Percentiles rank a stretch among this genome's conserved stretches.
Conservation (phyloP, 2,888 invertebrate genomes). For the Acanthococcus lagerstroemiae region DNA sequence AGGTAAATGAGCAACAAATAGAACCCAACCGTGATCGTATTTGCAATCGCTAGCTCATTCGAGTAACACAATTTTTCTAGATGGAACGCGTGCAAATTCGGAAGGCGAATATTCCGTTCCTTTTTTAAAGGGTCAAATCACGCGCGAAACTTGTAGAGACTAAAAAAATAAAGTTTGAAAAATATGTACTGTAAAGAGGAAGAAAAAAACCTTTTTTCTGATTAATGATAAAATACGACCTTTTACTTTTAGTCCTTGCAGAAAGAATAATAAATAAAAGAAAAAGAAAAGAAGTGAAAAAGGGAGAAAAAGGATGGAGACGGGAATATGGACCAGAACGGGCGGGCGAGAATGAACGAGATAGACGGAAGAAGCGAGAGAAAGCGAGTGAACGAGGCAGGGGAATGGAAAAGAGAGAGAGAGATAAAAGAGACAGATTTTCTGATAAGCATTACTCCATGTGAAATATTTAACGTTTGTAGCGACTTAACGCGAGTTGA, state of each 20-base stretch:
- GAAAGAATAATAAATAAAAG: constrained; percentile 22
- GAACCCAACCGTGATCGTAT: too few relatives aligned
- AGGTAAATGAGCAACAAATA: too few relatives aligned
- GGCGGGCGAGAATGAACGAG: constrained; percentile 15
- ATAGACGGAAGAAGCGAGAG: constrained; percentile 19
- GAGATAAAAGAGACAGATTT: constrained; percentile 17
- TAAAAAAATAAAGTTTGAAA: background rate
- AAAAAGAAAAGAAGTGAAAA: constrained; percentile 21
- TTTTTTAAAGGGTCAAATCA: background rate
- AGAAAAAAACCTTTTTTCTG: constrained; percentile 8
- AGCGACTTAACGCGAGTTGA: constrained; percentile 18
- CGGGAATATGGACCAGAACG: constrained; percentile 17
- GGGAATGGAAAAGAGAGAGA: constrained; percentile 11
- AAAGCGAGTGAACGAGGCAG: background rate
- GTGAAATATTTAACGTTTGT: constrained; percentile 17
- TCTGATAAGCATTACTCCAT: constrained; percentile 17
- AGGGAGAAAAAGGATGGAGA: too few relatives aligned
- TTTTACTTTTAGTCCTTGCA: constrained; percentile 15
- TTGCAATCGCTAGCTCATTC: too few relatives aligned
- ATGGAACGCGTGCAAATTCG: too few relatives aligned
- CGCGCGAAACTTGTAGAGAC: background rate
- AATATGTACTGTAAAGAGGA: background rate
- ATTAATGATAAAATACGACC: constrained; percentile 19
- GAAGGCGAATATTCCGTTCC: too few relatives aligned
- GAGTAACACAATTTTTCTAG: too few relatives aligned